Evolutionary conservation across 1,140 invertebrate genomes (phyloP), one percentile per base, ranked within the genome.

Genomic region (Nylanderia fulva): DNA sequence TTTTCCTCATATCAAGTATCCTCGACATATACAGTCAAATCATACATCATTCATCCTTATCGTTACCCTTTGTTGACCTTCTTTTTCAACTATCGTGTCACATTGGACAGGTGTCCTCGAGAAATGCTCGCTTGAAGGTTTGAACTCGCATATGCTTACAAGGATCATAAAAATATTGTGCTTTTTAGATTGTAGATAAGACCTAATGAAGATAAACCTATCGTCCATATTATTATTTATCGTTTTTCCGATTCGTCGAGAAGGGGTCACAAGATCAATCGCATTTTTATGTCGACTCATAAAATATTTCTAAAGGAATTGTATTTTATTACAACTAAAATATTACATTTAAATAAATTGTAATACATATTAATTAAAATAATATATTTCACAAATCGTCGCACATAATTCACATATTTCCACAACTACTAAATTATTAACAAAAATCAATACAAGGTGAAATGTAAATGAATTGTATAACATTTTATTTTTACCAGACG

Each of bases 11-110:
- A 56, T 48, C 48, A 21, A 36, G 15, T n/a, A n/a, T 21, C 58
- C 8, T 2, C 15, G 33, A 71, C 72, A 11, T 71, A 21, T 29
- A 42, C 27, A 72, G 4, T 60, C n/a, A 82, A 72, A 42, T 72
- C 21, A n/a, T 80, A 80, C 52, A 72, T 82, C n/a, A 71, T 36
- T 82, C 77, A 82, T 1, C 52, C 36, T 82, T 60, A 82, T 82
- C 77, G 13, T 18, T 56, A 80, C 18, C n/a, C 48, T 80, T n/a
- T 80, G 71, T 80, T 69, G 33, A 71, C 36, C 27, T 21, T 33
- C 24, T 6, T 45, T 63, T 29, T 33, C 21, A 13, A 48, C 4
- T 68, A 79, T 77, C 75, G 27, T 36, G 75, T 79, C 61, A 66
- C n/a, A 66, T 79, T 36, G 75, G 29, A 54, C 42, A 68, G 8